phyloP scores from a whole-genome alignment of 2,888 invertebrate species.

The Campoplex nolae region DNA sequence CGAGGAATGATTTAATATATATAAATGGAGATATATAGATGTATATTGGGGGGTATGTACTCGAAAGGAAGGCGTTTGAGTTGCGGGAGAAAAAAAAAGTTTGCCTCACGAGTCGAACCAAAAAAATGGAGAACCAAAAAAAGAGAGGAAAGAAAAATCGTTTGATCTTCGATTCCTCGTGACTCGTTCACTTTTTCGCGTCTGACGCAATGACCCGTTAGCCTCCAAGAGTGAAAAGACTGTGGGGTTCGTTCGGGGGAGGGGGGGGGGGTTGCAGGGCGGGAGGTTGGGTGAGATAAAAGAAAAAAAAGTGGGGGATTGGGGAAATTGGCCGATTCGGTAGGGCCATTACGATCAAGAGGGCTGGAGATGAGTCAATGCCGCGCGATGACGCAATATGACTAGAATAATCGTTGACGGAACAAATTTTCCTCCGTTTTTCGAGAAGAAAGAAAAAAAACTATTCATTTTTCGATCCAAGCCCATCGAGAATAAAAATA shows the following conservation, averaged over 20 bases:
- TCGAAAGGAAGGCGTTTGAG: conserved; percentile 12
- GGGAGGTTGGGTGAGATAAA: background rate
- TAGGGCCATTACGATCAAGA: conserved; percentile 39
- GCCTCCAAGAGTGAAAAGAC: conserved; percentile 20
- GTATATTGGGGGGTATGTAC: background rate
- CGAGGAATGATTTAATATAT: conserved; percentile 3
- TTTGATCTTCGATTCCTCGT: conserved; percentile 65
- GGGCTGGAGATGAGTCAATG: conserved; percentile 56
- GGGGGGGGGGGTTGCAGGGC: background rate
- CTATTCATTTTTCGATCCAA: background rate
- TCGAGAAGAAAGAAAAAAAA: background rate
- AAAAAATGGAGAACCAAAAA: conserved; percentile 17
- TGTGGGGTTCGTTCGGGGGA: background rate
- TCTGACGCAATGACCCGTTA: conserved; percentile 69
- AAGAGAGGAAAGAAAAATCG: conserved; percentile 15
- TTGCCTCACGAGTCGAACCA: conserved; percentile 7
- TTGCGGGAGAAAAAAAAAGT: conserved; percentile 15
- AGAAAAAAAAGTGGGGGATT: conserved; percentile 30
- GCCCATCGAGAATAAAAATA: background rate
- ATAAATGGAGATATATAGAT: background rate
- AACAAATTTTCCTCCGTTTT: background rate
- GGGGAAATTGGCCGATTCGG: conserved; percentile 55
- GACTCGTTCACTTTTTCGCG: conserved; percentile 51
- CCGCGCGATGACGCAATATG: conserved; percentile 61
- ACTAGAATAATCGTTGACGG: conserved; percentile 25